These are phyloP conservation scores for Numida meleagris DNA, from an alignment of 2,113 vertebrate species.

Conservation along the genomic window DNA sequence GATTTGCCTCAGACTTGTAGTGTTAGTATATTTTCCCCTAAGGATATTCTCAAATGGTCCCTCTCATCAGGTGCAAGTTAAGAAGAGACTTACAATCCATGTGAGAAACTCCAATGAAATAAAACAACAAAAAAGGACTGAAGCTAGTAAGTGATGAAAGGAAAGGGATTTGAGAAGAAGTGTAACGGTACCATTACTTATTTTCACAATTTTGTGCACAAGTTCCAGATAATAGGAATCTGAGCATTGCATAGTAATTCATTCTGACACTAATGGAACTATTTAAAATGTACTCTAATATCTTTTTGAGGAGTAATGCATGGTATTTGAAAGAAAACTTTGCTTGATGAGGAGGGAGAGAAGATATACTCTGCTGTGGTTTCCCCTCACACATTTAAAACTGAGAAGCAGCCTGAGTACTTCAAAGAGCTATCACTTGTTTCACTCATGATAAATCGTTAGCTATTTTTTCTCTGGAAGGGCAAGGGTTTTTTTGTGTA, in stretches of 20 bases:
- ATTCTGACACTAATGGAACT: background rate
- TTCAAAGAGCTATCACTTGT: background rate
- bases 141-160: background rate
- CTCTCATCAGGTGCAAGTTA: background rate
- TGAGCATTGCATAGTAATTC: background rate
- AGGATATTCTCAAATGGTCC: background rate
- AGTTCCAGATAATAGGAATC: accelerated
- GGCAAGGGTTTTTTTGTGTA: background rate
- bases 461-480: background rate
- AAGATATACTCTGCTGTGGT: background rate
- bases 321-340: background rate
- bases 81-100: background rate
- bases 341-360: background rate
- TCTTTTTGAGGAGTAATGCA: background rate
- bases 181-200: background rate
- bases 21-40: background rate
- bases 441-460: background rate
- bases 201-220: background rate
- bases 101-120: background rate
- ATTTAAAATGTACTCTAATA: background rate
- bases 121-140: background rate
- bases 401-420: background rate
- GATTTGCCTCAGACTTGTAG: background rate
- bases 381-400: background rate
- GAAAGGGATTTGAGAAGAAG: background rate